phyloP scores from a whole-genome alignment of 2,797 vertebrate genomes.

The Gambusia yucatana region DNA sequence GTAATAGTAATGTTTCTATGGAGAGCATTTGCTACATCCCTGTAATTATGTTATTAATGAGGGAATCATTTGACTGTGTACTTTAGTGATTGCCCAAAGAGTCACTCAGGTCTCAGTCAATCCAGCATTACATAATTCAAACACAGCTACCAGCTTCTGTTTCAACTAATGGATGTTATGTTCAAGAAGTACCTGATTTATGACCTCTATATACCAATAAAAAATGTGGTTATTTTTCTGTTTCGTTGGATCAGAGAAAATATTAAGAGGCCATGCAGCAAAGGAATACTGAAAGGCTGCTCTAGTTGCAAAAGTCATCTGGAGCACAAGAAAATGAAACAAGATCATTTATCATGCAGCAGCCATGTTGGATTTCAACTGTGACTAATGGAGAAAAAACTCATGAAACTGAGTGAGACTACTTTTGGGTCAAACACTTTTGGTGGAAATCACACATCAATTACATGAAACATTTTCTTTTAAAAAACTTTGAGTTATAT shows the following conservation, averaged over 20 bases:
- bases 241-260: not conserved
- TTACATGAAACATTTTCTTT: not conserved
- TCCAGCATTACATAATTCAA: conserved; percentile 72
- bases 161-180: conserved; percentile 53
- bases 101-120: conserved; percentile 51
- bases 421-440: not conserved
- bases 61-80: conserved; percentile 58
- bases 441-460: not conserved
- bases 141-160: conserved; percentile 31
- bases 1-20: conserved; percentile 57
- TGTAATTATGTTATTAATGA: conserved; percentile 71
- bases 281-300: not conserved
- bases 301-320: not conserved
- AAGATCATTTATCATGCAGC: not conserved
- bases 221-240: conserved; percentile 1
- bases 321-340: not conserved
- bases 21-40: conserved; percentile 46
- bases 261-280: not conserved
- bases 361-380: not conserved
- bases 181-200: conserved; percentile 18
- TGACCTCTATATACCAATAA: conserved; percentile 2
- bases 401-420: not conserved
- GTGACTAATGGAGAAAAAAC: not conserved
- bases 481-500: not conserved
- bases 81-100: conserved; percentile 66